phyloP scores from a whole-genome alignment of 2,113 vertebrate genomes.

The Meles meles region DNA sequence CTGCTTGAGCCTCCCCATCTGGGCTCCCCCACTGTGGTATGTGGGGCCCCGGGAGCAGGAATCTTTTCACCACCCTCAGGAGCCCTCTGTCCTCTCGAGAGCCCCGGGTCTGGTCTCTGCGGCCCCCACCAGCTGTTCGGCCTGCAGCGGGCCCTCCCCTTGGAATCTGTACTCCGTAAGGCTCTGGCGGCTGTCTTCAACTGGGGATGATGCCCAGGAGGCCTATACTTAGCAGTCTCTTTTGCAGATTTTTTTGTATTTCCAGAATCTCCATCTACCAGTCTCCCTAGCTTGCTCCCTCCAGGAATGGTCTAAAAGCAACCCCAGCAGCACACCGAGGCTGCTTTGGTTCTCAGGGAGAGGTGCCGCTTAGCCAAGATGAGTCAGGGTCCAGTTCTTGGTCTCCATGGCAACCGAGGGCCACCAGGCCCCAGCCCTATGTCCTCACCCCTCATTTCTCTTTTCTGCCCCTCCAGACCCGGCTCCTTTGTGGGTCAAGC shows the following conservation, averaged over 20 bases:
- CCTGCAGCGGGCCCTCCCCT: not conserved
- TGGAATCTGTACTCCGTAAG: not conserved
- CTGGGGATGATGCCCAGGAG: not conserved
- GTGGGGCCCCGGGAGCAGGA: not conserved
- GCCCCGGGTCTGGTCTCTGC: not conserved
- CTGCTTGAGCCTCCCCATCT: not conserved
- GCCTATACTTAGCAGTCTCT: not conserved
- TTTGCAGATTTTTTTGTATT: not conserved
- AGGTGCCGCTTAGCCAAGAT: not conserved
- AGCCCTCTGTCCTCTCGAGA: not conserved
- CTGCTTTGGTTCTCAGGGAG: not conserved
- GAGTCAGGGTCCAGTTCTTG: not conserved
- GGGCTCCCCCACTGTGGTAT: not conserved
- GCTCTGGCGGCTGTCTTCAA: not conserved
- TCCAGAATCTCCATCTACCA: not conserved
- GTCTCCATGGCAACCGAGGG: not conserved
- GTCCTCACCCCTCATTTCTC: not conserved
- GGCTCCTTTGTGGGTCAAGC: not conserved
- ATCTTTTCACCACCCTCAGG: not conserved
- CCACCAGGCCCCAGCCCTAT: not conserved
- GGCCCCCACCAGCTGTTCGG: not conserved
- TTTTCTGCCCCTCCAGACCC: not conserved
- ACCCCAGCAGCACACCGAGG: not conserved
- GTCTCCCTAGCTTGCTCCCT: not conserved
- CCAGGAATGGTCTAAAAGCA: not conserved